Conservation (phyloP, 2,113 vertebrate species). For the Mastomys coucha region DNA sequence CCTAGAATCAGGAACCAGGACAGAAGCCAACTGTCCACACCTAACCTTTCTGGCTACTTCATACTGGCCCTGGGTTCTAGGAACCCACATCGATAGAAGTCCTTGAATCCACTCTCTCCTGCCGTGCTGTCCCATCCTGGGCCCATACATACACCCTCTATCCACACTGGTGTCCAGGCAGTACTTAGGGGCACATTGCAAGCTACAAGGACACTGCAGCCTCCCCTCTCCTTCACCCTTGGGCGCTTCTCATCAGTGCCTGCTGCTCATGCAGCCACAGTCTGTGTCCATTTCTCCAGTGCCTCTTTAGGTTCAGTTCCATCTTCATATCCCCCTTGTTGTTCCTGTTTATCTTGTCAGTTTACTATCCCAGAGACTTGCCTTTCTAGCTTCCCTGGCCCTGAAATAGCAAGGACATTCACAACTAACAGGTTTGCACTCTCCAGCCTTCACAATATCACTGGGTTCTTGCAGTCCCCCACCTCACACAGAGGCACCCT, state of each 20-base stretch:
- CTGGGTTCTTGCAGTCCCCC: not conserved
- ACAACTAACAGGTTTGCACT: not conserved
- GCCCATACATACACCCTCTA: not conserved
- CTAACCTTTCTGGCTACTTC: not conserved
- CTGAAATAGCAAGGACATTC: not conserved
- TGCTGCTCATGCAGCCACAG: too few species aligned
- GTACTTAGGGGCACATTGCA: not conserved
- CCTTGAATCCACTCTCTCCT: not conserved
- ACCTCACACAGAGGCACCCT: not conserved
- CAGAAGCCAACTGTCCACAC: not conserved
- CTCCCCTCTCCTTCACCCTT: not conserved
- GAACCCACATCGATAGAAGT: not conserved
- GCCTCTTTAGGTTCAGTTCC: not conserved
- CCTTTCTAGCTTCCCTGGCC: not conserved
- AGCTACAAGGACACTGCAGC: not conserved
- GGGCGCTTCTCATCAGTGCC: not conserved
- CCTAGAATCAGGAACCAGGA: not conserved
- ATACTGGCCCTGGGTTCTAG: not conserved
- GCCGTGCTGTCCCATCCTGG: not conserved
- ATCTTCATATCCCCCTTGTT: not conserved
- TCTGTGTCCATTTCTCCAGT: not conserved
- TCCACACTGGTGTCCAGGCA: not conserved
- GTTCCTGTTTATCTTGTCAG: not conserved
- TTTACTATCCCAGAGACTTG: not conserved
- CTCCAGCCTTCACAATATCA: not conserved